Evolutionary conservation across 1,140 invertebrate species (phyloP), one percentile per base, ranked within the genome.

Genomic region (Zeugodacus cucurbitae): DNA sequence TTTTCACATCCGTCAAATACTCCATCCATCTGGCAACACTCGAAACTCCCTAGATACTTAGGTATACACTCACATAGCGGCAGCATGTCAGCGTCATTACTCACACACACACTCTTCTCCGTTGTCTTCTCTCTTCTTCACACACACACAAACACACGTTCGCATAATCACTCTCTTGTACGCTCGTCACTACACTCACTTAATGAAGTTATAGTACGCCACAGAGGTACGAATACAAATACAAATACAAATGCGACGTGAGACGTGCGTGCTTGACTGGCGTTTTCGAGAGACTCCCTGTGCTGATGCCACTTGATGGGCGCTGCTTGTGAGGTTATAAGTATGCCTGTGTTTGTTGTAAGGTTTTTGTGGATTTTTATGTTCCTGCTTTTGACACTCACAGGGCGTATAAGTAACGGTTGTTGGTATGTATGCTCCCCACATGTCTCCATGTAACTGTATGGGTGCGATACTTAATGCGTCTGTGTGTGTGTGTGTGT

Each of bases 171-270:
- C n/a, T 62, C 58, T 62, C 26, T 26, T 62, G 22, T 62, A n/a
- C n/a, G 64, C 32, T 70, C 64, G 26, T 54, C 41, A 82, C 74
- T 82, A 82, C n/a, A 48, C 74, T 82, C 74, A 78, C 41, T 82
- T 82, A 82, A 82, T 82, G 41, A 82, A 82, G 74, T 82, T 82
- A n/a, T 48, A n/a, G n/a, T n/a, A 74, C n/a, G 41, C 22, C 74
- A 22, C 74, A 48, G 74, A 22, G 74, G 20, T n/a, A 26, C 67
- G 17, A 70, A 70, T 70, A 70, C 74, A 82, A 70, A 70, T 70
- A 34, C 64, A 70, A 70, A 70, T 70, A 34, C 64, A 29, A 29
- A 48, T 82, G 74, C 41, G 74, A 82, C 70, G 62, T 62, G 58
- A 10, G 20, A 4, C 58, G 64, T 82, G 74, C 74, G 74, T 82